Evolutionary conservation across 2,888 invertebrate genomes (phyloP).

Genomic region (Melanchra persicariae): DNA sequence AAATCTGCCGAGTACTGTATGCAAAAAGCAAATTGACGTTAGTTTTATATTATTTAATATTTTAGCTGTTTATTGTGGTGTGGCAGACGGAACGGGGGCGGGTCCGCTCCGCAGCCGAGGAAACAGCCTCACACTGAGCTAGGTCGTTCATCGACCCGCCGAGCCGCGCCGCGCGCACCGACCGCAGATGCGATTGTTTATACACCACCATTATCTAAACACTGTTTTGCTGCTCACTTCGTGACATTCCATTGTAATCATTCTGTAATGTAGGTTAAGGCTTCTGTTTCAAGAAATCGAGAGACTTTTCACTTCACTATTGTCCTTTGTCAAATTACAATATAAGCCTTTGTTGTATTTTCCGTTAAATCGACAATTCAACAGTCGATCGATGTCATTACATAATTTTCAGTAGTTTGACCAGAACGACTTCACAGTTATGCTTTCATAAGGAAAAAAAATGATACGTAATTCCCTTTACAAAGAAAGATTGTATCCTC

Average conservation of each 20-base stretch:
- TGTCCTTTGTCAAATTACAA: constrained; percentile 51
- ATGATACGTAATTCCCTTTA: constrained; percentile 62
- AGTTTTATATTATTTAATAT: constrained; percentile 45
- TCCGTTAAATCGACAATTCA: constrained; percentile 17
- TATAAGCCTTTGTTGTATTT: constrained; percentile 36
- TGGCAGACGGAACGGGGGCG: constrained; percentile 69
- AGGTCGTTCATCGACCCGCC: constrained; percentile 89
- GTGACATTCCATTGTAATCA: constrained; percentile 89
- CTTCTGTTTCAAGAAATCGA: constrained; percentile 79
- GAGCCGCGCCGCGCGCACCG: constrained; percentile 65
- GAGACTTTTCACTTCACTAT: constrained; percentile 57
- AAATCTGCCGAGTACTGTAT: neutral
- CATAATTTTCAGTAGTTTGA: constrained; percentile 56
- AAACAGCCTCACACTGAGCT: constrained; percentile 80
- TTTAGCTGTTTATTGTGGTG: constrained; percentile 59
- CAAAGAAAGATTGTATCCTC: constrained; percentile 65
- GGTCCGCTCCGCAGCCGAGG: constrained; percentile 67
- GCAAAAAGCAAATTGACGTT: constrained; percentile 13
- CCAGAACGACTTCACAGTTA: constrained; percentile 64
- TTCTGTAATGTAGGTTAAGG: constrained; percentile 88
- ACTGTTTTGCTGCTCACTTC: constrained; percentile 83
- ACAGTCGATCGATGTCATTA: constrained; percentile 32
- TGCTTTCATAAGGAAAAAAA: constrained; percentile 62
- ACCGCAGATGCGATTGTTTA: constrained; percentile 86
- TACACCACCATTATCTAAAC: constrained; percentile 87